A percentile compares a stretch with the other conserved stretches of the same genome.
Conservation (phyloP, 2,888 invertebrate genomes). For the Prosopocoilus inquinatus region DNA sequence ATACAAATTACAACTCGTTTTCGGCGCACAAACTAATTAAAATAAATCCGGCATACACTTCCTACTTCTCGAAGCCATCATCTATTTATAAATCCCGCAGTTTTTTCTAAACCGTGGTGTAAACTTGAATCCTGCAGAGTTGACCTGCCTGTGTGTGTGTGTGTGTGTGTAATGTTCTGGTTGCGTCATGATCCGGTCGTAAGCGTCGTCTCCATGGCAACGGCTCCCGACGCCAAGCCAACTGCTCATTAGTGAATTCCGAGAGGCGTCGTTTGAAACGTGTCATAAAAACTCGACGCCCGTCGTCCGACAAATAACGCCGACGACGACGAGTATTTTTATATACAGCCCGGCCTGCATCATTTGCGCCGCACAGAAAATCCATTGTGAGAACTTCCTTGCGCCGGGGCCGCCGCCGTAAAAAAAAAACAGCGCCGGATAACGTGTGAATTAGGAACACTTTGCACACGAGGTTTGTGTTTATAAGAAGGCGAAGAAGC, state of each 20-base stretch:
- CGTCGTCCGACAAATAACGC: constrained; percentile 33
- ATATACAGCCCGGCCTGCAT: constrained; percentile 20
- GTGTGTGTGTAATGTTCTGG: constrained; percentile 24
- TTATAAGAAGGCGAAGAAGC: background rate
- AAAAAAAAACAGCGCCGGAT: no score
- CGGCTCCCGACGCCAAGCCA: constrained; percentile 44
- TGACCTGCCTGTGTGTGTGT: no score
- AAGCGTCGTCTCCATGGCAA: constrained; percentile 40
- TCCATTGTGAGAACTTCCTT: constrained; percentile 20
- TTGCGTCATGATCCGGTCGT: constrained; percentile 32
- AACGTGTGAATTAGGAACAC: no score
- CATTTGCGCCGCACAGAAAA: constrained; percentile 25
- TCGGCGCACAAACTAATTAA: no score
- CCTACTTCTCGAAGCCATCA: no score
- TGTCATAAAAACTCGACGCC: constrained; percentile 48
- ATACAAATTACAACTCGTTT: no score
- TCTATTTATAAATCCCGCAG: no score
- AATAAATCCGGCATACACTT: no score
- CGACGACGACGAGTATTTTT: constrained; percentile 17
- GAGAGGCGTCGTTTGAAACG: constrained; percentile 49
- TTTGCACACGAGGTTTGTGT: background rate
- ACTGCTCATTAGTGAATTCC: constrained; percentile 51
- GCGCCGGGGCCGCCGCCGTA: no score
- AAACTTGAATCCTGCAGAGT: constrained; percentile 1
- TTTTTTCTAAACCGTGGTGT: no score